Percentiles rank a stretch among this genome's conserved stretches.
phyloP scores from a whole-genome alignment of 2,113 vertebrate genomes.

The Epinephelus cyanopodus region DNA sequence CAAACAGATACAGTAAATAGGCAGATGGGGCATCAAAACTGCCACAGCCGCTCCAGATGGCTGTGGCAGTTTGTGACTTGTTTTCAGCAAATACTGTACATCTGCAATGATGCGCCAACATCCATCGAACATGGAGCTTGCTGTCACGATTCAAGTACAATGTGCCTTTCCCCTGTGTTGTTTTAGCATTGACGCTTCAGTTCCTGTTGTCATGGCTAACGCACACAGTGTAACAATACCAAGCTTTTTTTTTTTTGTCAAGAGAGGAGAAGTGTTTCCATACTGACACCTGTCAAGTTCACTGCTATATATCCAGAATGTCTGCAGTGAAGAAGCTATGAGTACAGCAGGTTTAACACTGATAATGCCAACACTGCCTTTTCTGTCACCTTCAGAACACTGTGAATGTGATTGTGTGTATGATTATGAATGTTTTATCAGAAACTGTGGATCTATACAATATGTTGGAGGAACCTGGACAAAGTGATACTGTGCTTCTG shows the following conservation, averaged over 20 bases:
- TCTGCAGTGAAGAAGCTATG: slow-evolving; percentile 30
- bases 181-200: slow-evolving; percentile 50
- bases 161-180: slow-evolving; percentile 35
- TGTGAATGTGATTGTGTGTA: neutral
- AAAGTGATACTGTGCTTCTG: neutral
- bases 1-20: slow-evolving; percentile 32
- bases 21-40: slow-evolving; percentile 27
- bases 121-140: slow-evolving; percentile 3
- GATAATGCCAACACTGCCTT: neutral
- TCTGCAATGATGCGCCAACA: slow-evolving; percentile 29
- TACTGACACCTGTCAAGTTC: slow-evolving; percentile 73
- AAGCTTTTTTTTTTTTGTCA: neutral
- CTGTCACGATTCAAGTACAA: slow-evolving; percentile 49
- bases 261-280: slow-evolving; percentile 40
- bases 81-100: slow-evolving; percentile 28
- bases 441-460: neutral
- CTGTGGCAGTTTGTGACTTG: too few species aligned
- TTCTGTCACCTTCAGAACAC: neutral
- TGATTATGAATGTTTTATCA: neutral
- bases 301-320: slow-evolving; percentile 28
- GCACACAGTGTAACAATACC: slow-evolving; percentile 49
- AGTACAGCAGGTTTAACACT: slow-evolving; percentile 38
- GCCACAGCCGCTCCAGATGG: slow-evolving; percentile 31
- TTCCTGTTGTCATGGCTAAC: slow-evolving; percentile 58
- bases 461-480: neutral